phyloP scores from a whole-genome alignment of 2,888 invertebrate genomes.

The Macaria notata region DNA sequence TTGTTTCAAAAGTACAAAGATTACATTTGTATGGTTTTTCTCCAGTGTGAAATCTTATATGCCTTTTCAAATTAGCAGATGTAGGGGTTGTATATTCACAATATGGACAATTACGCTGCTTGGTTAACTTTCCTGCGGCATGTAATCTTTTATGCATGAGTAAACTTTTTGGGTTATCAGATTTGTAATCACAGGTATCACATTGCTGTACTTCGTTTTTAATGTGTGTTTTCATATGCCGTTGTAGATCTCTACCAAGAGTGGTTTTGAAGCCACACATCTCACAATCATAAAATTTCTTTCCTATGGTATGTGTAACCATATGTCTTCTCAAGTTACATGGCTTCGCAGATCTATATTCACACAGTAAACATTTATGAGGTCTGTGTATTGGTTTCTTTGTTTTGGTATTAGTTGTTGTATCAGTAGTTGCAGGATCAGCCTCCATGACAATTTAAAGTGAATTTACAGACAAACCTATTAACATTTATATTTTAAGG shows the following conservation, averaged over 20 bases:
- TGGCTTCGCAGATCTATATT: neutral
- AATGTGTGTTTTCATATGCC: neutral
- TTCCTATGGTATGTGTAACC: neutral
- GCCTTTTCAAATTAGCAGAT: neutral
- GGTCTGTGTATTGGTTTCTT: neutral
- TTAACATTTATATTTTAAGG: too few relatives aligned
- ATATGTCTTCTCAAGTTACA: neutral
- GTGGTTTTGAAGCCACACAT: neutral
- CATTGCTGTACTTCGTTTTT: neutral
- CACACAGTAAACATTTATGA: neutral
- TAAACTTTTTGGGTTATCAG: neutral
- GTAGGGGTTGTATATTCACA: neutral
- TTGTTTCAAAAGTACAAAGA: neutral
- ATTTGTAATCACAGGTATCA: neutral
- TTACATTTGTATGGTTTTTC: neutral
- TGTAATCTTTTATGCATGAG: neutral
- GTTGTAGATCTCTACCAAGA: neutral
- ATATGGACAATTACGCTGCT: neutral
- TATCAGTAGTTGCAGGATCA: too few relatives aligned
- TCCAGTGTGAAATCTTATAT: conserved; percentile 1
- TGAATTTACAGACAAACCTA: too few relatives aligned
- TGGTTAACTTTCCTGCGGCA: neutral
- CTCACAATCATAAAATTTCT: neutral
- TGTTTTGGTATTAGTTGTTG: neutral
- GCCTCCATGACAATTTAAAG: too few relatives aligned